phyloP scores from a whole-genome alignment of 2,797 vertebrate species.

The Hyperoplus immaculatus region DNA sequence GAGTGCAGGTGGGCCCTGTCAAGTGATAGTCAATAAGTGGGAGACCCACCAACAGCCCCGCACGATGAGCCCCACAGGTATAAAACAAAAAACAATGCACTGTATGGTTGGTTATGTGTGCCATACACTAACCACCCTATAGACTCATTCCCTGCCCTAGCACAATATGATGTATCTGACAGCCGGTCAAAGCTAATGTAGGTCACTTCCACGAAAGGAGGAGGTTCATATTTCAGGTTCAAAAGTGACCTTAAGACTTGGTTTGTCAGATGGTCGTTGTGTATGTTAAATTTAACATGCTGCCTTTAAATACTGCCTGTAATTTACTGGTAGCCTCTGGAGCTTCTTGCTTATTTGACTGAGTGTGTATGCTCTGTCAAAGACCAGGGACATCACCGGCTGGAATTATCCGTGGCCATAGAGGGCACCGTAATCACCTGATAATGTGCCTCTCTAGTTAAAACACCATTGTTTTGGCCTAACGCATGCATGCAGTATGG shows the following conservation, averaged over 20 bases:
- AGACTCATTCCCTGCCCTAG: neutral
- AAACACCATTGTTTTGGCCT: constrained; percentile 28
- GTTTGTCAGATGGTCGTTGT: constrained; percentile 1
- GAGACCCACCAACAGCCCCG: constrained; percentile 99
- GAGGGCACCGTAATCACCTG: constrained; percentile 44
- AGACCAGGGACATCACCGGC: neutral
- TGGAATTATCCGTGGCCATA: constrained; percentile 30
- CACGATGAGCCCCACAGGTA: constrained; percentile 98
- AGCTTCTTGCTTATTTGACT: neutral
- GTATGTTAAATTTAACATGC: neutral
- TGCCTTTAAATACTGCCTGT: neutral
- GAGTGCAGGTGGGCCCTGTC: constrained; percentile 93
- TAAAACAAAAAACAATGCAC: constrained; percentile 73
- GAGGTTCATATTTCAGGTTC: neutral
- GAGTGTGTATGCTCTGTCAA: constrained; percentile 6
- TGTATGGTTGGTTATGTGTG: constrained; percentile 46
- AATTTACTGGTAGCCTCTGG: neutral
- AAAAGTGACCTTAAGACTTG: neutral
- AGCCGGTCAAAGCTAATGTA: constrained; percentile 1
- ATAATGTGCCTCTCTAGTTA: constrained; percentile 25
- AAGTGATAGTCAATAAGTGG: constrained; percentile 99
- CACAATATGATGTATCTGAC: neutral
- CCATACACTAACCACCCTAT: constrained; percentile 27
- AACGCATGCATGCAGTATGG: no score
- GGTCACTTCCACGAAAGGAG: neutral